phyloP scores from a whole-genome alignment of 2,797 vertebrate genomes.

The Crenuchus spilurus region DNA sequence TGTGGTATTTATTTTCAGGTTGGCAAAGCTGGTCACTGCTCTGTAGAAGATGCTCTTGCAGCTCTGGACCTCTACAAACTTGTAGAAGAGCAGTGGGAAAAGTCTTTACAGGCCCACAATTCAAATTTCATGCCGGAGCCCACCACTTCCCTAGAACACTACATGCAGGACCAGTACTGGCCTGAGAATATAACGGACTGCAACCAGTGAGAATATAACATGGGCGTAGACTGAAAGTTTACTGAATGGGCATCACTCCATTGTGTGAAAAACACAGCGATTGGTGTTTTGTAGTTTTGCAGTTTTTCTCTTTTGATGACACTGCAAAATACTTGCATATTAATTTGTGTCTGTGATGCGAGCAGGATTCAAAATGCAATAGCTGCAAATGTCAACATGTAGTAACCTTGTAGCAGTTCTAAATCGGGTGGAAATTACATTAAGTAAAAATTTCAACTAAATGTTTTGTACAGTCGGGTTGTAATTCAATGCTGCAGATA shows the following conservation, averaged over 20 bases:
- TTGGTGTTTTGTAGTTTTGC: neutral
- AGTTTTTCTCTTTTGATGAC: neutral
- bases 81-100: conserved; percentile 89
- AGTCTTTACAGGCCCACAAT: conserved; percentile 65
- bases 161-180: conserved; percentile 94
- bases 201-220: conserved; percentile 55
- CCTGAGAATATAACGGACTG: conserved; percentile 74
- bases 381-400: too few relatives aligned
- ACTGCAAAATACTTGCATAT: neutral
- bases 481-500: neutral
- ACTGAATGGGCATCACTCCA: neutral
- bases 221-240: neutral
- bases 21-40: conserved; percentile 84
- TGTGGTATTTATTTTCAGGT: conserved; percentile 67
- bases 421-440: neutral
- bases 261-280: neutral
- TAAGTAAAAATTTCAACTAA: neutral
- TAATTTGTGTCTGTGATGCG: neutral
- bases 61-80: conserved; percentile 93
- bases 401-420: neutral
- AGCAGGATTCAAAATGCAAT: neutral
- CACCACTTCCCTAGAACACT: conserved; percentile 72
- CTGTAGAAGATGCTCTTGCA: conserved; percentile 88
- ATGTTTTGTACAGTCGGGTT: too few relatives aligned
- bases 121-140: conserved; percentile 31